Evolutionary conservation across 2,113 vertebrate species (phyloP), one percentile per base, ranked within the genome.

Genomic region (Hyla sarda): DNA sequence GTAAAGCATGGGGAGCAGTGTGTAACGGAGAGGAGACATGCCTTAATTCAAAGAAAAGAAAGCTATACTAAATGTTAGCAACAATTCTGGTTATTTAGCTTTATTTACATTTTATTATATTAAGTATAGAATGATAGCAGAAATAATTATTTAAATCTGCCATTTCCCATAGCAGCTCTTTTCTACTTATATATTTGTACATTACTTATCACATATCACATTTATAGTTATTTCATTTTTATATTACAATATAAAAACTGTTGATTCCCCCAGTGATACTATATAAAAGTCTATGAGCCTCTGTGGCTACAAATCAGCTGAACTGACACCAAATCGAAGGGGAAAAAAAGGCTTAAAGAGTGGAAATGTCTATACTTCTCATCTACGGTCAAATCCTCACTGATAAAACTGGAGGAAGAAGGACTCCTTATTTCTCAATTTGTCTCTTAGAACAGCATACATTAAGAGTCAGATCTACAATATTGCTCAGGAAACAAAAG

Each of bases 401-500:
- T 60, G 23, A 54, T 54, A 83, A 73, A 83, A 73, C 11, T n/a
- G 34, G 21, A n/a, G 19, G 19, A 12, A 58, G 23, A 75, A 8
- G 82, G 9, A 54, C 32, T 78, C 41, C n/a, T 41, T 45, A 23
- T 79, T 86, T 45, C 30, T 47, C 62, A 72, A 80, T 72, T 23
- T 58, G 48, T 69, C 50, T 80, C 76, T 56, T 8, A 71, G 67
- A 80, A 60, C 76, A 80, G 50, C 62, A 86, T 79, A 52, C 25
- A 72, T 81, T 65, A 60, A 60, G 23, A 58, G 52, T 73, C 76
- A 48, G 52, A 56, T 47, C 76, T 74, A 54, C 67, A 82, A 74
- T 73, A 82, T 87, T 87, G 85, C 67, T 62, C 23, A 82, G 77
- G 79, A 81, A 82, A 80, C 34, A 74, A 81, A 80, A 87, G 67